Evolutionary conservation across 2,113 vertebrate species (phyloP), one percentile per base, ranked within the genome.

Genomic region (Poecile atricapillus): DNA sequence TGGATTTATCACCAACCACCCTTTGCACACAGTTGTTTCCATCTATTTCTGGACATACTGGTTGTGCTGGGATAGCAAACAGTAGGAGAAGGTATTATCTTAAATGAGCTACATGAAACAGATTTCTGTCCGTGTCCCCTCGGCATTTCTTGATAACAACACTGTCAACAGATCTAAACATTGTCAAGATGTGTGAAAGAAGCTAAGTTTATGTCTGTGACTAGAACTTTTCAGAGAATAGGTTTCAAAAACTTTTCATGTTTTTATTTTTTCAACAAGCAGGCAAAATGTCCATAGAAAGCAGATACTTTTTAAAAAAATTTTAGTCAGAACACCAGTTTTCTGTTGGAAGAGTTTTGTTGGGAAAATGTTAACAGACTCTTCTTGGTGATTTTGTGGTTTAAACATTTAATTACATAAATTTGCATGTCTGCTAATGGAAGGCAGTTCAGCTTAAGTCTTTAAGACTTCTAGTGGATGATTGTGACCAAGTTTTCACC

Each of bases 91-190:
- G 90, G 93, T 94, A 96, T 79, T 96, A 91, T 93, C 82, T 96
- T 94, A 91, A 90, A 94, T 96, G 95, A 96, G 95, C 91, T 96
- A 97, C 95, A 94, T 83, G 86, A 97, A 95, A 90, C 93, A 95
- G 93, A 96, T 97, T 97, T 96, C 93, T 97, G 93, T 96, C 92
- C 76, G 30, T 94, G 94, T 96, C 93, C 95, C 92, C 92, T 93
- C 24, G 60, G 88, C 93, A 94, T 93, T 97, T 96, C 93, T 96
- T 90, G 92, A 94, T 96, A 96, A 96, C 94, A 96, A 88, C 95
- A 96, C 90, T 96, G 95, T 96, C 95, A 96, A 96, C 90, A 92
- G 90, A 96, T 96, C 92, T 93, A 96, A 96, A 96, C 95, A 96
- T 96, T 96, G 92, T 96, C 92, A 94, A 95, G 94, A 96, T 56